Conservation (phyloP, 1,140 invertebrate species). For the Bombus sibiricus region DNA sequence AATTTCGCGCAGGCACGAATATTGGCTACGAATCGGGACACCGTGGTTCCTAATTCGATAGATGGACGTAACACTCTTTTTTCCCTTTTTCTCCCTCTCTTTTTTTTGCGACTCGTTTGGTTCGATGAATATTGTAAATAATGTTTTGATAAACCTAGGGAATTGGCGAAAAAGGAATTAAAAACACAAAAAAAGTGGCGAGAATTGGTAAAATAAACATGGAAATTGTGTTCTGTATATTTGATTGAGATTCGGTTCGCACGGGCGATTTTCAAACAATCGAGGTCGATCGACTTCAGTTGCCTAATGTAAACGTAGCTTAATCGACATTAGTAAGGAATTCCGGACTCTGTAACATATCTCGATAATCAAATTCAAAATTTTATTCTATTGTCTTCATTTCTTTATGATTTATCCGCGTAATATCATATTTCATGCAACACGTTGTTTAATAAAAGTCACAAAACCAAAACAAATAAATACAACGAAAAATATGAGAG, state of each 20-base stretch:
- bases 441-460: no score
- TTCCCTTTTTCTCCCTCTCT: background rate
- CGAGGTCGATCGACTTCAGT: background rate
- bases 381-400: background rate
- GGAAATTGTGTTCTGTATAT: background rate
- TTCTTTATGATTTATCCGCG: no score
- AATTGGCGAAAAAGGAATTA: background rate
- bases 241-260: background rate
- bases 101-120: background rate
- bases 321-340: background rate
- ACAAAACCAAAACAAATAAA: no score
- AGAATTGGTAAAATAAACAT: background rate
- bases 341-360: background rate
- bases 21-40: conserved; percentile 9
- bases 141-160: background rate
- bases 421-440: no score
- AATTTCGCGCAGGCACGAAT: conserved; percentile 4
- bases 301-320: background rate
- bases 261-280: background rate
- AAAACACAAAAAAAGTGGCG: background rate
- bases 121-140: background rate
- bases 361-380: background rate
- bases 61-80: background rate
- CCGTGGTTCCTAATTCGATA: conserved; percentile 22
- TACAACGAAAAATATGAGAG: no score